Percentiles rank a stretch among this genome's conserved stretches.
phyloP scores from a whole-genome alignment of 1,140 invertebrate genomes.

The Philotrypesis tridentata region DNA sequence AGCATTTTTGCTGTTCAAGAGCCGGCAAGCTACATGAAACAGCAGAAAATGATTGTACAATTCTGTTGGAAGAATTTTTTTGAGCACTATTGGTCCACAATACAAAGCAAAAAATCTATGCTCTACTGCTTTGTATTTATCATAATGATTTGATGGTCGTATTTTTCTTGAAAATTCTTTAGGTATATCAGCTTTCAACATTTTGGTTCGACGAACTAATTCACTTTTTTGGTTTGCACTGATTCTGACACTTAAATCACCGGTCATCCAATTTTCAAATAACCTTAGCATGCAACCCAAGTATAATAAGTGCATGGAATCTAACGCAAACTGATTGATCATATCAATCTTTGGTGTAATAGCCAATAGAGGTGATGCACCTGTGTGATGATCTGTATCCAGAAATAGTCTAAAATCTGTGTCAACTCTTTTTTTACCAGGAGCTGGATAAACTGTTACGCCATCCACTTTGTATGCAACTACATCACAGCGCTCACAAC shows the following conservation, averaged over 20 bases:
- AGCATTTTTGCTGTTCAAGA: neutral
- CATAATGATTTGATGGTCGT: neutral
- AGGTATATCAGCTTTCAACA: neutral
- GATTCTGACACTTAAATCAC: neutral
- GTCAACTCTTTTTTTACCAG: too few relatives aligned
- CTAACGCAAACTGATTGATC: too few relatives aligned
- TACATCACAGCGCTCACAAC: too few relatives aligned
- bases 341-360: too few relatives aligned
- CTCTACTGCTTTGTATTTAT: neutral
- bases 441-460: too few relatives aligned
- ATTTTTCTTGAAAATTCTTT: neutral
- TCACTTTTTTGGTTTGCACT: neutral
- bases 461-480: too few relatives aligned
- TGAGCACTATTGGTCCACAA: neutral
- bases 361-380: too few relatives aligned
- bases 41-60: conserved; percentile 3
- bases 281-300: neutral
- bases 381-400: too few relatives aligned
- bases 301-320: too few relatives aligned
- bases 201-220: neutral
- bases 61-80: neutral
- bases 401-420: too few relatives aligned
- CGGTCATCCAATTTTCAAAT: neutral
- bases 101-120: neutral
- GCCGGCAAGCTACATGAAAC: neutral